These are phyloP conservation scores for Uria aalge DNA, from an alignment of 2,113 vertebrate genomes.

Conservation along the genomic window DNA sequence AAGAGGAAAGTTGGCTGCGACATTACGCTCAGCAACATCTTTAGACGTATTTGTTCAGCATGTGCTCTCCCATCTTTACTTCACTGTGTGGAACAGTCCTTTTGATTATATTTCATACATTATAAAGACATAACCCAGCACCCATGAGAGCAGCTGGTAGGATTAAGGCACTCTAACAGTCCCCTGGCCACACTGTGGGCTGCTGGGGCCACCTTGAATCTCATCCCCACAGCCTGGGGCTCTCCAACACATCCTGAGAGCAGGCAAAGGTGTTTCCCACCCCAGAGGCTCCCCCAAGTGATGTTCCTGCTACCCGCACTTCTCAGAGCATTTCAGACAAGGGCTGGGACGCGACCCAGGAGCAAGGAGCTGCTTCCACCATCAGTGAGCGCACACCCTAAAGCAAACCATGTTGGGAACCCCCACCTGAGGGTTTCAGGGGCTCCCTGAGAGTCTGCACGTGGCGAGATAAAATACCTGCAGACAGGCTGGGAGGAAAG, in stretches of 20 bases:
- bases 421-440: background rate
- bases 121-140: background rate
- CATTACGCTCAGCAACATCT: background rate
- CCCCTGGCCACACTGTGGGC: background rate
- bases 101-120: background rate
- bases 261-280: background rate
- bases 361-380: background rate
- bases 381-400: fast-evolving
- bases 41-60: background rate
- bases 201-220: background rate
- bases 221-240: background rate
- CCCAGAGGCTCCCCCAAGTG: background rate
- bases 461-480: fast-evolving
- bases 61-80: background rate
- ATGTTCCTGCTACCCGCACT: background rate
- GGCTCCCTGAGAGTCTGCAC: background rate
- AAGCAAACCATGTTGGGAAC: background rate
- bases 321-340: background rate
- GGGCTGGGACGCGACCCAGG: fast-evolving
- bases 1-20: background rate
- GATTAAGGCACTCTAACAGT: fast-evolving
- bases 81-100: background rate
- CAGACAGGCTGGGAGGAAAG: background rate
- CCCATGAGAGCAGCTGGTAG: background rate
- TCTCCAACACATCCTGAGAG: background rate